Conservation (phyloP, 1,140 invertebrate species). For the Pteromalus puparum region DNA sequence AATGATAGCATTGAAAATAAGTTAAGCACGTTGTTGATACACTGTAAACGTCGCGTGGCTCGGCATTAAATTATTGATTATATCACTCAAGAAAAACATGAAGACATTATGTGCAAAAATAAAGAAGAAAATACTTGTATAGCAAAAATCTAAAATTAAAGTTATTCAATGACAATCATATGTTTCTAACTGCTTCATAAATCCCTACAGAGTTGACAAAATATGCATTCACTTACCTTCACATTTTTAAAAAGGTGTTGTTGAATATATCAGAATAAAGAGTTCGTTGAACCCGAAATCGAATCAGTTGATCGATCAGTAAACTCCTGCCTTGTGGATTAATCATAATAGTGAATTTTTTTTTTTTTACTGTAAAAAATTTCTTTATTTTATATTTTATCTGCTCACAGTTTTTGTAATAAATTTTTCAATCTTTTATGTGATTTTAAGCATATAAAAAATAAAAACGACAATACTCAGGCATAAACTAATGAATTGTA, state of each 20-base stretch:
- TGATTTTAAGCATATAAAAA: no score
- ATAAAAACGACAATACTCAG: no score
- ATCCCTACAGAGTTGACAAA: neutral
- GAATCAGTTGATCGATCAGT: neutral
- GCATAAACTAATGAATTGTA: no score
- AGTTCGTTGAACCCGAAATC: no score
- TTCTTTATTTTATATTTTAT: no score
- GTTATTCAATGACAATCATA: constrained; percentile 14
- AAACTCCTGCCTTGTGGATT: no score
- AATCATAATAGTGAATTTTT: no score
- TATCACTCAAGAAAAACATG: neutral
- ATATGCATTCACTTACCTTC: neutral
- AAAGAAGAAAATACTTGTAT: constrained; percentile 44
- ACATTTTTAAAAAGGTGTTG: neutral
- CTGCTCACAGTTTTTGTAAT: no score
- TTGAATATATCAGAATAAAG: neutral
- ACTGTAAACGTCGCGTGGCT: neutral
- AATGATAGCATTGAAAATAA: neutral
- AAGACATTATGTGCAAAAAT: constrained; percentile 41
- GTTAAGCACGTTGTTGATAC: neutral
- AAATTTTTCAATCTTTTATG: no score
- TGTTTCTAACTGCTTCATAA: neutral
- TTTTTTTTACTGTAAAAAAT: no score
- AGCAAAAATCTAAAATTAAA: constrained; percentile 35
- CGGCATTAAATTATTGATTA: constrained; percentile 19